Percentiles rank a stretch among this genome's conserved stretches.
Conservation (phyloP, 1,140 invertebrate genomes). For the Hylaeus volcanicus region DNA sequence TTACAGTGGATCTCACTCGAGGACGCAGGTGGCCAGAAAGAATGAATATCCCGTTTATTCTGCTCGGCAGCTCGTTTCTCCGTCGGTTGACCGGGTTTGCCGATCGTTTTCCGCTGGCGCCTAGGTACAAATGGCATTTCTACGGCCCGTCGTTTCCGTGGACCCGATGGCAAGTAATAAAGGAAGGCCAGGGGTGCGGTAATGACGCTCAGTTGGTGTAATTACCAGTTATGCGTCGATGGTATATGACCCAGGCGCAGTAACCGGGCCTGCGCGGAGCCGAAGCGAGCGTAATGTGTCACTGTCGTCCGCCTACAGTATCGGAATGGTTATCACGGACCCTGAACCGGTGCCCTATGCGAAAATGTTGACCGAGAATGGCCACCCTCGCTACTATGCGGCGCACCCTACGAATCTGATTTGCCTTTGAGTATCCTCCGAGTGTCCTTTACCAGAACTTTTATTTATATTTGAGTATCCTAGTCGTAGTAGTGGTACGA, state of each 20-base stretch:
- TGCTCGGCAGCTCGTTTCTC: conserved; percentile 42
- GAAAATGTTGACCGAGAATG: conserved; percentile 7
- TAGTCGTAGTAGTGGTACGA: too few species aligned
- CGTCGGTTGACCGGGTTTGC: conserved; percentile 18
- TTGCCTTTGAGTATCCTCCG: too few species aligned
- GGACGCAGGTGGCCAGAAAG: conserved; percentile 58
- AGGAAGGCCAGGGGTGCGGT: conserved; percentile 70
- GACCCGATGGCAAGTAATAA: conserved; percentile 63
- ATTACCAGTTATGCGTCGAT: conserved; percentile 77
- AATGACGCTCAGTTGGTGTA: conserved; percentile 72
- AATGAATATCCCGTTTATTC: conserved; percentile 4
- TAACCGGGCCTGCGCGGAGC: conserved; percentile 60
- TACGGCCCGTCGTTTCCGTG: conserved; percentile 49
- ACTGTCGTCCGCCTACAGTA: conserved; percentile 74
- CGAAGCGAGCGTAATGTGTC: conserved; percentile 74
- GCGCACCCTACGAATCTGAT: neutral
- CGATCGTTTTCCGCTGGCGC: conserved; percentile 26
- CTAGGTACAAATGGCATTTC: conserved; percentile 47
- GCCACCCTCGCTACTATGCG: neutral
- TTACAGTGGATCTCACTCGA: conserved; percentile 32
- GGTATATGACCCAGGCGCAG: conserved; percentile 69
- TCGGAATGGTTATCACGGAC: conserved; percentile 74
- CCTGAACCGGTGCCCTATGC: conserved; percentile 10
- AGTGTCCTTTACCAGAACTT: too few species aligned
- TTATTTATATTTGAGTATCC: too few species aligned